Percentiles rank a stretch among this genome's conserved stretches.
Evolutionary conservation across 1,140 invertebrate genomes (phyloP).

Genomic region (Drosophila equinoxialis): DNA sequence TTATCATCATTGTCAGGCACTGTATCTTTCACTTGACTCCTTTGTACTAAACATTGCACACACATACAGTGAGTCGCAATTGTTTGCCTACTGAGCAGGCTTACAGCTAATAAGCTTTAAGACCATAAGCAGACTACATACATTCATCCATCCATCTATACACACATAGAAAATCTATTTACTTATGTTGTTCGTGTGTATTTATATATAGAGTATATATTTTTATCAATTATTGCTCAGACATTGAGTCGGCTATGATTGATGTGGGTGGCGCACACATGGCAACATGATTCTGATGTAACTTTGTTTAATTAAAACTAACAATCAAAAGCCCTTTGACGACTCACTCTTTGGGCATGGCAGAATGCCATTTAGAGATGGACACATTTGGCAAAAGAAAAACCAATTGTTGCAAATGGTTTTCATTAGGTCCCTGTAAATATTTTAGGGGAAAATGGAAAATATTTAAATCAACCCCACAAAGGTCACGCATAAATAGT

Average conservation of each 20-base stretch:
- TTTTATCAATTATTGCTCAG: conserved; percentile 26
- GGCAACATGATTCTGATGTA: conserved; percentile 17
- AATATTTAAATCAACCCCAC: too few species aligned
- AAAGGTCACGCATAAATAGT: too few species aligned
- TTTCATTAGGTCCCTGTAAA: too few species aligned
- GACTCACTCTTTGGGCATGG: background rate
- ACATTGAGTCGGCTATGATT: conserved; percentile 51
- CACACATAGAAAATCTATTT: conserved; percentile 30
- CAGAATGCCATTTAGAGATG: background rate
- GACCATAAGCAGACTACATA: conserved; percentile 48
- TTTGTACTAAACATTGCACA: background rate
- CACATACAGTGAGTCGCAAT: conserved; percentile 16
- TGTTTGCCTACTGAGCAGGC: conserved; percentile 37
- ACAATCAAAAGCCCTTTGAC: conserved; percentile 25
- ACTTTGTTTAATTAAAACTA: conserved; percentile 54
- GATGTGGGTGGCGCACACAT: conserved; percentile 28
- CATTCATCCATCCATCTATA: conserved; percentile 25
- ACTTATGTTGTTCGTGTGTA: background rate
- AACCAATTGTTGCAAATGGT: background rate
- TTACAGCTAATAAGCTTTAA: conserved; percentile 60
- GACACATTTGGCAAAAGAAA: background rate
- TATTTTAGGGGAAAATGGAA: too few species aligned
- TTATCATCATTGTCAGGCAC: conserved; percentile 42
- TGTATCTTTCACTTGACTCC: conserved; percentile 23
- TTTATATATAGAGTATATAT: background rate